Evolutionary conservation across 2,888 invertebrate species (phyloP).

Genomic region (Cremastinae sp.): DNA sequence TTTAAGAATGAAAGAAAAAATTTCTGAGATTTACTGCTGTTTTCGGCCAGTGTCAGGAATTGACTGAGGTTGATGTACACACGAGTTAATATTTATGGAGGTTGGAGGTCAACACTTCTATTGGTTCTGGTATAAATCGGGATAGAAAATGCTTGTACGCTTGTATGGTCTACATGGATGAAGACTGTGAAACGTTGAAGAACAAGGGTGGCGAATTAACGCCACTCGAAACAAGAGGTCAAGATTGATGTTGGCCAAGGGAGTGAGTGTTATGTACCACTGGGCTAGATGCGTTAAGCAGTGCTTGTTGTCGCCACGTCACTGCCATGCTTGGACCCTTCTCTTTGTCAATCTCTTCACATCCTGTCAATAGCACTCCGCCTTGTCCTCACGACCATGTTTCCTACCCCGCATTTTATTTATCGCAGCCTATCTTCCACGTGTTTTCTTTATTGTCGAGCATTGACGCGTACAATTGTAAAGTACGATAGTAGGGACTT

Average conservation of each 20-base stretch:
- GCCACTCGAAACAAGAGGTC: conserved; percentile 74
- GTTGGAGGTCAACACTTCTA: conserved; percentile 65
- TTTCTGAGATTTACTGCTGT: conserved; percentile 44
- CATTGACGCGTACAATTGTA: no score
- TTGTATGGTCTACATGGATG: conserved; percentile 21
- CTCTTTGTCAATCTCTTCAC: conserved; percentile 54
- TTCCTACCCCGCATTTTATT: conserved; percentile 29
- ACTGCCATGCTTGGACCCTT: conserved; percentile 28
- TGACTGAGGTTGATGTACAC: conserved; percentile 68
- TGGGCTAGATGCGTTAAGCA: conserved; percentile 34
- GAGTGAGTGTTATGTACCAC: conserved; percentile 34
- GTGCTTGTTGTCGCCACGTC: conserved; percentile 48
- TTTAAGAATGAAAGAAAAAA: conserved; percentile 45
- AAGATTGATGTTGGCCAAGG: conserved; percentile 75
- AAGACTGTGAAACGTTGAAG: conserved; percentile 64
- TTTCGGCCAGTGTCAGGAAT: conserved; percentile 45
- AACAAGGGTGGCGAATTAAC: conserved; percentile 78
- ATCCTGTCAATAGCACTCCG: conserved; percentile 57
- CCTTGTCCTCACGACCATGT: conserved; percentile 47
- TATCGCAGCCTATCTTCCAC: conserved; percentile 46
- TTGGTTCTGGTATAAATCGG: conserved; percentile 51
- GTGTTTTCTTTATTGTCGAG: not conserved
- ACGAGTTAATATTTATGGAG: conserved; percentile 73
- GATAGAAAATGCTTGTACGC: conserved; percentile 26
- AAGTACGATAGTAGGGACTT: no score